Percentiles rank a stretch among this genome's conserved stretches.
phyloP scores from a whole-genome alignment of 1,140 invertebrate species.

The Anastrepha obliqua region DNA sequence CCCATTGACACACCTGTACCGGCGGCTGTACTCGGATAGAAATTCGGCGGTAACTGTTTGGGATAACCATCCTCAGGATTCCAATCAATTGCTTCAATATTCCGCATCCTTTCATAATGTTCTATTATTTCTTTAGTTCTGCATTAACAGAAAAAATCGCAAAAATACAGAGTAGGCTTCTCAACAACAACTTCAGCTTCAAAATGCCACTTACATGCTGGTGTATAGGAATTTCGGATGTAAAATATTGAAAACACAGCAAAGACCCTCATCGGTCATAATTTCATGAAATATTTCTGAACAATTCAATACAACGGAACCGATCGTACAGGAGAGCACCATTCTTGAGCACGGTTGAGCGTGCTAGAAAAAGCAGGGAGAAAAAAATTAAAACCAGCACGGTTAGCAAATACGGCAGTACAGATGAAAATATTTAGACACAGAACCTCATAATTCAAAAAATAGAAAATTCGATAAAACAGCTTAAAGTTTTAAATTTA shows the following conservation, averaged over 20 bases:
- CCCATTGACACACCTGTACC: slow-evolving; percentile 83
- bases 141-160: neutral
- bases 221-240: slow-evolving; percentile 80
- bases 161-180: too few species aligned
- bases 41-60: slow-evolving; percentile 75
- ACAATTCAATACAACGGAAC: slow-evolving; percentile 78
- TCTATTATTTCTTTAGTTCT: slow-evolving; percentile 21
- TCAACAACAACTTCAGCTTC: slow-evolving; percentile 6
- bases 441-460: too few species aligned
- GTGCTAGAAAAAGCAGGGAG: slow-evolving; percentile 38
- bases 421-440: too few species aligned
- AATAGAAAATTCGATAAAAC: too few species aligned
- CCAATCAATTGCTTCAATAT: slow-evolving; percentile 78
- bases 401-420: neutral
- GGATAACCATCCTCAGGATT: slow-evolving; percentile 83
- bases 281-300: slow-evolving; percentile 82
- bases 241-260: slow-evolving; percentile 87
- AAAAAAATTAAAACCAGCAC: neutral
- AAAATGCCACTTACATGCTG: slow-evolving; percentile 69
- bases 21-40: slow-evolving; percentile 77
- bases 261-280: slow-evolving; percentile 87
- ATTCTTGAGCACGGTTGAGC: slow-evolving; percentile 82
- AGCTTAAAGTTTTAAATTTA: too few species aligned
- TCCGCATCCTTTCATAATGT: neutral
- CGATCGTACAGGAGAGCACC: slow-evolving; percentile 81